Evolutionary conservation across 2,113 vertebrate genomes (phyloP), one percentile per base, ranked within the genome.

Genomic region (Machaerirhynchus nigripectus): DNA sequence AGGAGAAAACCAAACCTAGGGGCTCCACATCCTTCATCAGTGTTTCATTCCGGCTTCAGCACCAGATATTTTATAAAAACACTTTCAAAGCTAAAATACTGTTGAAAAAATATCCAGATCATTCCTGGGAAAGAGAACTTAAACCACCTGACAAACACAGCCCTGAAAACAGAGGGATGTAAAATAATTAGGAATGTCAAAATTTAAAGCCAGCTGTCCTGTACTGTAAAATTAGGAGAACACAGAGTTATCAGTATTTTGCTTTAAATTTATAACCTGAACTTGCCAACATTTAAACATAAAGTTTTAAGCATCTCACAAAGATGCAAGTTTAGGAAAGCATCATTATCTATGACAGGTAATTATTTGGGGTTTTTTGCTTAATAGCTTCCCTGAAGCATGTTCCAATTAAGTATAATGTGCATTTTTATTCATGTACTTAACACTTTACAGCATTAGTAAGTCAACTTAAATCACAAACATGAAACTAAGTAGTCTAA

Each of bases 351-450:
- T 90, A 78, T 60, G 76, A 65, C 50, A 90, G 40, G 83, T 53
- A 86, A 68, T 87, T 87, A 92, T 59, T 59, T 79, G 47, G 47
- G 50, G 0, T 7, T 35, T 64, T 89, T 77, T 86, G 11, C 55
- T 74, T 90, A 89, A 91, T 57, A 90, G 79, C 46, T 87, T 93
- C 65, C 78, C 90, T 88, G 63, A 92, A 91, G 46, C 33, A 50
- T 6, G 4, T 53, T 82, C 78, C 71, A 92, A 57, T 91, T 87
- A 87, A 64, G 63, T 78, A 70, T 37, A 86, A 90, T 40, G 52
- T 55, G 35, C 28, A 68, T 78, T 87, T 84, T 75, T 75, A 94
- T 81, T 84, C 46, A 68, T 24, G 57, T 82, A 79, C 37, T 84
- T 91, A 76, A 85, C 53, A 79, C 49, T 86, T 88, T 50, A 76